Base-by-base conservation (phyloP, 2,797 vertebrate genomes). In the Tokudaia tokunoshimensis region DNA sequence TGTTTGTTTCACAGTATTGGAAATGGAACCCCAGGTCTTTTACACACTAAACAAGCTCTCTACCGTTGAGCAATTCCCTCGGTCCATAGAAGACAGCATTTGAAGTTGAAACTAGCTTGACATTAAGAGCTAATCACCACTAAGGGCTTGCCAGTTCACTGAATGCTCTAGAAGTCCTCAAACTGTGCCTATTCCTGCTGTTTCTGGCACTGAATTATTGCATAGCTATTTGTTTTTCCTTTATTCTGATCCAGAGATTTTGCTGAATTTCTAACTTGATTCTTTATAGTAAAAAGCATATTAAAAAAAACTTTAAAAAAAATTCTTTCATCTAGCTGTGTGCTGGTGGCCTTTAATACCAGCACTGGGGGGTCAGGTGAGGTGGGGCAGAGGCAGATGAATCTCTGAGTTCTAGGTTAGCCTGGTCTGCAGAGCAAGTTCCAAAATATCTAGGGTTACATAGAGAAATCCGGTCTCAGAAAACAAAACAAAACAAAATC, bases 261-360 rank as follows among this genome's bases (percentile, higher is more conserved):
- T 95, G 52, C 72, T 83, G 44, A 80, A 70, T 96, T 97, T 97
- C 34, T 65, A 31, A 85, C 34, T 92, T 93, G 44, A 67, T 95
- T 95, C 59, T 96, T 95, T 47, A 89, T 76, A 79, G 55, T 83
- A 67, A 94, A 96, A 94, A 37, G 13, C 80, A 91, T 67, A 91
- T 78, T 59, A 0, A 17, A 75, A 74, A 41, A 72, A 75, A 79
- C 13, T 78, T 86, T 61, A 6, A 52, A 37, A 37, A 85, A 76
- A 50, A n/a, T 14, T 63, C 12, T 93, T 57, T 12, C 61, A 67
- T 22, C 11, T n/a, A 50, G 82, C 29, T 20, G 6, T 19, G 61
- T 0, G 2, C 5, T n/a, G 44, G 44, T 50, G 61, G 29, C 61
- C 47, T 24, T 85, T 85, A 50, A 65, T 85, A 19, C 11, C 31